Conservation (phyloP, 2,113 vertebrate species). For the Aptenodytes patagonicus region DNA sequence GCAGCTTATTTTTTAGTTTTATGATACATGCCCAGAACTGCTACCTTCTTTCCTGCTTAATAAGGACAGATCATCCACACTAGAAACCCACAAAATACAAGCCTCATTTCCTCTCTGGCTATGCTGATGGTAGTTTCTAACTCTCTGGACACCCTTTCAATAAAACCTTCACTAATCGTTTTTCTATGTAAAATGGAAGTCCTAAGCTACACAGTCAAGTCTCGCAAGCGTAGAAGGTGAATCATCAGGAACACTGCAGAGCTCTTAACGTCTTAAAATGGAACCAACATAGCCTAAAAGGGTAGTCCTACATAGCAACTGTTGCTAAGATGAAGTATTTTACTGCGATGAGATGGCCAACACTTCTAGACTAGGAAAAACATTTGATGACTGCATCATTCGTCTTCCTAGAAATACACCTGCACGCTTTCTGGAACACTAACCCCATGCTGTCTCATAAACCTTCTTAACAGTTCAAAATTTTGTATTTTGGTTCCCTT, state of each 20-base stretch:
- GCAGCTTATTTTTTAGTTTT: background rate
- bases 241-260: conserved; percentile 19
- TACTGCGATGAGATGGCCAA: background rate
- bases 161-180: background rate
- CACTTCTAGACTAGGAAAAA: background rate
- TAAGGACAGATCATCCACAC: background rate
- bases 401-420: background rate
- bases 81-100: background rate
- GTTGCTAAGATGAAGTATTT: conserved; percentile 32
- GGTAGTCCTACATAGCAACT: conserved; percentile 37
- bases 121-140: background rate
- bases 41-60: background rate
- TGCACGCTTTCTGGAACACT: background rate
- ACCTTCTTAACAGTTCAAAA: background rate
- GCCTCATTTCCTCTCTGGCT: background rate
- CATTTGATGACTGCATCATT: background rate
- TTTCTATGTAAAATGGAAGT: background rate
- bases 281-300: background rate
- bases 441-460: background rate
- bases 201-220: background rate
- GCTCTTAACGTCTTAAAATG: background rate
- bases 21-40: background rate
- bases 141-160: background rate
- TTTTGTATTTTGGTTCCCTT: background rate
- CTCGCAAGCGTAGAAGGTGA: background rate